Conservation (phyloP, 2,113 vertebrate species). For the Chroicocephalus ridibundus region DNA sequence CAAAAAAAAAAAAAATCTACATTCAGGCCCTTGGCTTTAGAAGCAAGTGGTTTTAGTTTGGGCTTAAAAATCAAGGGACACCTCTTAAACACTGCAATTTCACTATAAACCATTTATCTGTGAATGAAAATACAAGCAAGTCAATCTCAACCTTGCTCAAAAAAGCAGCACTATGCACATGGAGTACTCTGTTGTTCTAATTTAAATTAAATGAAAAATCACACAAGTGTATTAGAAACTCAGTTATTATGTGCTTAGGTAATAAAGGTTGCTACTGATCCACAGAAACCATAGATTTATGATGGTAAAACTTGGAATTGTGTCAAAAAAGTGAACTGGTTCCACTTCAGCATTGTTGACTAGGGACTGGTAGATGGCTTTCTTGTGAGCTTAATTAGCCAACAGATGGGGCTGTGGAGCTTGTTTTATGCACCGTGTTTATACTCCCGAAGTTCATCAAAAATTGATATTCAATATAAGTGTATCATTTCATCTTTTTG, state of each 20-base stretch:
- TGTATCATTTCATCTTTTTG: neutral
- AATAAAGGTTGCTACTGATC: neutral
- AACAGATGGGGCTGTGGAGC: slow-evolving; percentile 60
- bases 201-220: neutral
- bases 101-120: neutral
- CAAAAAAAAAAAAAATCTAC: neutral
- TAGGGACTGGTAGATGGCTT: neutral
- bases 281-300: neutral
- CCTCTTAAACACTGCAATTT: neutral
- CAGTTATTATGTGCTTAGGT: neutral
- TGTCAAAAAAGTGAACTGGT: neutral
- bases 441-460: neutral
- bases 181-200: neutral
- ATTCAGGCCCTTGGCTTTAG: neutral
- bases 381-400: neutral
- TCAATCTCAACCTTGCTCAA: neutral
- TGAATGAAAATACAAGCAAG: neutral
- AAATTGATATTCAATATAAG: neutral
- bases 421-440: neutral
- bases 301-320: neutral
- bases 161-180: neutral
- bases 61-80: neutral
- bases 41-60: neutral
- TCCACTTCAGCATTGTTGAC: neutral
- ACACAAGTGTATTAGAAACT: neutral